phyloP scores from a whole-genome alignment of 2,888 invertebrate species.

The Rhamnusium bicolor region DNA sequence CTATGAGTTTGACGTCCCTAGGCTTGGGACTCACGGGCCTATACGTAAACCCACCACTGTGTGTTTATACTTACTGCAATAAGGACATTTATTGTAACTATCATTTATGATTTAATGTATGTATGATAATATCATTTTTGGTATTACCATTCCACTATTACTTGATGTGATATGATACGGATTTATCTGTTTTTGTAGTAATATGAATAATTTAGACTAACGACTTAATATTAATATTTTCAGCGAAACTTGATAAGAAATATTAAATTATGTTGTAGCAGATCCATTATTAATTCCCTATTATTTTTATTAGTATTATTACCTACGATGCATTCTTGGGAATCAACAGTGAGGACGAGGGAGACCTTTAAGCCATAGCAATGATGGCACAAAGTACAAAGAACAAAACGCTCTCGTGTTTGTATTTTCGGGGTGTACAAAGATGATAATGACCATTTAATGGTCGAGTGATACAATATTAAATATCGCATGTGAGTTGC shows the following conservation, averaged over 20 bases:
- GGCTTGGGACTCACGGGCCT: too few relatives aligned
- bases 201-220: too few relatives aligned
- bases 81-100: too few relatives aligned
- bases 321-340: neutral
- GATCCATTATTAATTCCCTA: neutral
- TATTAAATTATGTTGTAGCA: neutral
- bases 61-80: too few relatives aligned
- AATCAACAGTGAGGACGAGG: neutral
- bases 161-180: too few relatives aligned
- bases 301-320: constrained; percentile 10
- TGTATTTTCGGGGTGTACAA: constrained; percentile 40
- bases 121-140: too few relatives aligned
- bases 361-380: constrained; percentile 8
- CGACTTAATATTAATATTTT: too few relatives aligned
- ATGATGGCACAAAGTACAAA: neutral
- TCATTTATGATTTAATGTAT: too few relatives aligned
- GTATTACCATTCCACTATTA: too few relatives aligned
- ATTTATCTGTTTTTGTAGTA: too few relatives aligned
- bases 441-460: constrained; percentile 58
- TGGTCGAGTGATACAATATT: constrained; percentile 59
- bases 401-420: constrained; percentile 39
- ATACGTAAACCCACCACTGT: too few relatives aligned
- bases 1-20: too few relatives aligned
- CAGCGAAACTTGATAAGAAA: neutral
- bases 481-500: constrained; percentile 55